phyloP scores from a whole-genome alignment of 2,888 invertebrate genomes.

The Acleris laterana region DNA sequence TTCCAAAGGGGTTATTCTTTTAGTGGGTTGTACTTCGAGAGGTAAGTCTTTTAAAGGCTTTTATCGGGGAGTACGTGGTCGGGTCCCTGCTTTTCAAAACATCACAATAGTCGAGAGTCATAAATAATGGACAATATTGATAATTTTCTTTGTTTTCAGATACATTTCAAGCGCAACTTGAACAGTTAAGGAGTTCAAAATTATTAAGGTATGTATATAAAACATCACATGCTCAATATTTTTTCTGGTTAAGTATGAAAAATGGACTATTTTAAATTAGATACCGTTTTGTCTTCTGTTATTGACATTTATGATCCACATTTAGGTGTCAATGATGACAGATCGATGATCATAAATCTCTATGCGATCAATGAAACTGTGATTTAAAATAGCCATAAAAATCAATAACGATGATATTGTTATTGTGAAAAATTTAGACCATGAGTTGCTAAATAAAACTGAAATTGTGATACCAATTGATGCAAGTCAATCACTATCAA shows the following conservation, averaged over 20 bases:
- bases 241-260: no score
- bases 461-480: neutral
- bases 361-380: constrained; percentile 43
- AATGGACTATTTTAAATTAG: no score
- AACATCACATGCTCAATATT: no score
- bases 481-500: no score
- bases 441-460: constrained; percentile 37
- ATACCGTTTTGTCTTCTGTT: neutral
- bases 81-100: no score
- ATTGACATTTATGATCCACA: constrained; percentile 52
- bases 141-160: constrained; percentile 64
- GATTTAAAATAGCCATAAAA: constrained; percentile 55
- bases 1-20: no score
- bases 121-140: constrained; percentile 6
- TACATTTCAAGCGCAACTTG: constrained; percentile 60
- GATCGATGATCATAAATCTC: constrained; percentile 58
- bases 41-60: no score
- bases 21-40: no score
- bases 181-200: constrained; percentile 65
- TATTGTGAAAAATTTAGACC: constrained; percentile 40
- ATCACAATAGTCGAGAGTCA: no score
- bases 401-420: constrained; percentile 41
- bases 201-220: constrained; percentile 66
- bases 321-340: constrained; percentile 49
- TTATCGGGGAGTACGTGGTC: no score